These are phyloP conservation scores for Spea multiplicata DNA, from an alignment of 2,113 vertebrate genomes.

Conservation along the genomic window DNA sequence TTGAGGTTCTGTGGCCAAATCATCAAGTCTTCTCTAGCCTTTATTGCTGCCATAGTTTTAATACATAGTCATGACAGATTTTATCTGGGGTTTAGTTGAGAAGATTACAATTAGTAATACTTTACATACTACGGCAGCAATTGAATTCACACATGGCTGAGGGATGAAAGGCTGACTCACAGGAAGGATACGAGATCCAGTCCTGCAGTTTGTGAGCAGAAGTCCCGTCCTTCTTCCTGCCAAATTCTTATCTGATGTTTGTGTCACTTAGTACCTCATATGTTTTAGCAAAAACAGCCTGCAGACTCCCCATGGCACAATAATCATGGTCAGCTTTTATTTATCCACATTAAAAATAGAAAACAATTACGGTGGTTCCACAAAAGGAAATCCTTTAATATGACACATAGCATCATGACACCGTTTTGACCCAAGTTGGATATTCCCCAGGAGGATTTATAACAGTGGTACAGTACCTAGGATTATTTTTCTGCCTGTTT, in stretches of 20 bases:
- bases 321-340: neutral
- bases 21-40: too few species aligned
- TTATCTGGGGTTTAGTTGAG: too few species aligned
- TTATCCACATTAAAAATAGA: constrained; percentile 16
- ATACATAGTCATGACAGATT: too few species aligned
- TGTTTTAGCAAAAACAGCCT: neutral
- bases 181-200: constrained; percentile 33
- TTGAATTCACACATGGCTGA: neutral
- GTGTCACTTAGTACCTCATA: neutral
- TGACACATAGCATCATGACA: neutral
- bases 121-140: too few species aligned
- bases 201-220: constrained; percentile 10
- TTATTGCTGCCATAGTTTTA: too few species aligned
- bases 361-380: constrained; percentile 4
- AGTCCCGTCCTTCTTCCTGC: constrained; percentile 5
- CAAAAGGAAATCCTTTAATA: constrained; percentile 5
- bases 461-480: too few species aligned
- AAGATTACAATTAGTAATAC: too few species aligned
- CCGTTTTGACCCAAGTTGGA: neutral
- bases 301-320: constrained; percentile 2
- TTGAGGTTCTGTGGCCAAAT: too few species aligned
- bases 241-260: constrained; percentile 21
- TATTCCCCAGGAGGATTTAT: too few species aligned
- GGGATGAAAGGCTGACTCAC: constrained; percentile 16
- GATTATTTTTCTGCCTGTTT: too few species aligned